Evolutionary conservation across 2,113 vertebrate genomes (phyloP).

Genomic region (Dipodomys stephensi): DNA sequence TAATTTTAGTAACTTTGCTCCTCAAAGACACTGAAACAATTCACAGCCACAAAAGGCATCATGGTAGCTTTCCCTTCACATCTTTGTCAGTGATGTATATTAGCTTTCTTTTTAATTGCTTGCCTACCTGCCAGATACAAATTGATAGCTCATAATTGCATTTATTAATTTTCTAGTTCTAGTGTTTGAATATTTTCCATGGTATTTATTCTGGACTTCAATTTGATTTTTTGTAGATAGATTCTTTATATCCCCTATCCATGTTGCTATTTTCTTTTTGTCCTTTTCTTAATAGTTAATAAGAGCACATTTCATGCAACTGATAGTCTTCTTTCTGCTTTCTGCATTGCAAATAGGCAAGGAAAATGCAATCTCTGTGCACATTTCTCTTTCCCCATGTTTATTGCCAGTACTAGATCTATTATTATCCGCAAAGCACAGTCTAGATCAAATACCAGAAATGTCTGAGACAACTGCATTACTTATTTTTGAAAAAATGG

Average conservation of each 20-base stretch:
- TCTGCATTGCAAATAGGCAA: not conserved
- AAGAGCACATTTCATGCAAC: not conserved
- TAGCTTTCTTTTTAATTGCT: conserved; percentile 26
- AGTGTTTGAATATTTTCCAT: not conserved
- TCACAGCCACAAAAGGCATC: not conserved
- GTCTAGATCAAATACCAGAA: not conserved
- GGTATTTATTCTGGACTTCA: not conserved
- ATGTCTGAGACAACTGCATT: not conserved
- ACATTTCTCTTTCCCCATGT: not conserved
- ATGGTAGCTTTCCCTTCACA: not conserved
- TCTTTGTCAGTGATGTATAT: not conserved
- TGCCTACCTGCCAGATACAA: not conserved
- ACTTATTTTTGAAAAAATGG: not conserved
- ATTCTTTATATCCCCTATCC: not conserved
- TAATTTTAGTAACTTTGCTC: not conserved
- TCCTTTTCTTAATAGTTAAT: not conserved
- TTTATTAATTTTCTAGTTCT: not conserved
- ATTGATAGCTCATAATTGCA: not conserved
- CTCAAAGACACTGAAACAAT: not conserved
- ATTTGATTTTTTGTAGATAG: not conserved
- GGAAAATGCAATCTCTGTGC: not conserved
- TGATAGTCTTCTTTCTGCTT: not conserved
- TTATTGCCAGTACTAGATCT: not conserved
- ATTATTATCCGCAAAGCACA: not conserved
- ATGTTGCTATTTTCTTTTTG: not conserved